A percentile compares a stretch with the other conserved stretches of the same genome.
These are phyloP conservation scores for Labeo rohita DNA, from an alignment of 2,113 vertebrate species.

Conservation along the genomic window DNA sequence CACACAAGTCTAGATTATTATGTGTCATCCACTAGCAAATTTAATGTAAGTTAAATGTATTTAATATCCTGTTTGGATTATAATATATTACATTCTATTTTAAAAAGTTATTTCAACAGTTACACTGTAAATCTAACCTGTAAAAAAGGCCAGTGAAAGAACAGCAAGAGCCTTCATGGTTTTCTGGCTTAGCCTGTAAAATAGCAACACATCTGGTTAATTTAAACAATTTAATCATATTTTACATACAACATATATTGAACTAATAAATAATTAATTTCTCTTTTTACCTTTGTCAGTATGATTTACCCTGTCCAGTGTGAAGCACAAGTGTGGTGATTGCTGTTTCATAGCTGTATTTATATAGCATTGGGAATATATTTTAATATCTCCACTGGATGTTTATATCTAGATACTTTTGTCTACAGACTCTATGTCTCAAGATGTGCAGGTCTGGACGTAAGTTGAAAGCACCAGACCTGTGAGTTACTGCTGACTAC, in stretches of 20 bases:
- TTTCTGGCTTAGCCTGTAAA: slow-evolving; percentile 41
- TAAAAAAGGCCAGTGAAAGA: slow-evolving; percentile 60
- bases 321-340: slow-evolving; percentile 54
- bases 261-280: neutral
- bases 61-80: neutral
- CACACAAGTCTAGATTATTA: neutral
- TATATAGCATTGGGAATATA: neutral
- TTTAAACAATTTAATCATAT: neutral
- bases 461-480: neutral
- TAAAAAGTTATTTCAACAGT: neutral
- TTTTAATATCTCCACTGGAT: neutral
- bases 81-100: neutral
- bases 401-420: neutral
- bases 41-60: neutral
- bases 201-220: neutral
- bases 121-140: slow-evolving; percentile 59
- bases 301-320: neutral
- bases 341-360: slow-evolving; percentile 13
- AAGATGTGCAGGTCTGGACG: neutral
- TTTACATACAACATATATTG: neutral
- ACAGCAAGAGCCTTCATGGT: slow-evolving; percentile 71
- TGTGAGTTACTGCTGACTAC: neutral
- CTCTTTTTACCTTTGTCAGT: neutral
- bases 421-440: neutral
- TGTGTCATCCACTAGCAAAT: neutral